A percentile compares a stretch with the other conserved stretches of the same genome.
phyloP scores from a whole-genome alignment of 1,140 invertebrate genomes.

The Samia ricini region DNA sequence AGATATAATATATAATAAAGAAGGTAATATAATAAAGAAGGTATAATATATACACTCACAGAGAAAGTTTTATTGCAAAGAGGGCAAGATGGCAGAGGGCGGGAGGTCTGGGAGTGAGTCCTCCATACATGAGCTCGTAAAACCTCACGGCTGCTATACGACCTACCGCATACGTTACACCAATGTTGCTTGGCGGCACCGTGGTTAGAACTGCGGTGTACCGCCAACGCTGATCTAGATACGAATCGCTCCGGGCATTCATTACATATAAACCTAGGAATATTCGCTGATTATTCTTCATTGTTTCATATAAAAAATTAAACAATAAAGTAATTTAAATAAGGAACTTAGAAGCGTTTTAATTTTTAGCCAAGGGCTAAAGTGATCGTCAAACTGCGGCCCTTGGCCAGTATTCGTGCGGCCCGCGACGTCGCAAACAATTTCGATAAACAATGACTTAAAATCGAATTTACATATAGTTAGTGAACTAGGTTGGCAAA shows the following conservation, averaged over 20 bases:
- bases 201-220: constrained; percentile 26
- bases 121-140: constrained; percentile 30
- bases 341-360: no score
- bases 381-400: not conserved
- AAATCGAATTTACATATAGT: no score
- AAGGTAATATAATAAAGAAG: not conserved
- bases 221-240: constrained; percentile 26
- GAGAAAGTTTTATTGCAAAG: not conserved
- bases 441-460: no score
- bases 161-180: constrained; percentile 25
- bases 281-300: no score
- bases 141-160: constrained; percentile 33
- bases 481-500: no score
- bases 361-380: not conserved
- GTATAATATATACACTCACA: not conserved
- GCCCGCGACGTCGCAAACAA: no score
- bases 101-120: constrained; percentile 15
- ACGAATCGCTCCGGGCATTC: constrained; percentile 34
- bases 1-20: no score
- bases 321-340: not conserved
- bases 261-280: constrained; percentile 31
- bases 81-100: not conserved
- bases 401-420: no score
- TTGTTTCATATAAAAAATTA: not conserved
- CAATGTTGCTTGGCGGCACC: constrained; percentile 19